Percentiles rank a stretch among this genome's conserved stretches.
These are phyloP conservation scores for Chaetodon trifascialis DNA, from an alignment of 2,113 vertebrate species.

Conservation along the genomic window DNA sequence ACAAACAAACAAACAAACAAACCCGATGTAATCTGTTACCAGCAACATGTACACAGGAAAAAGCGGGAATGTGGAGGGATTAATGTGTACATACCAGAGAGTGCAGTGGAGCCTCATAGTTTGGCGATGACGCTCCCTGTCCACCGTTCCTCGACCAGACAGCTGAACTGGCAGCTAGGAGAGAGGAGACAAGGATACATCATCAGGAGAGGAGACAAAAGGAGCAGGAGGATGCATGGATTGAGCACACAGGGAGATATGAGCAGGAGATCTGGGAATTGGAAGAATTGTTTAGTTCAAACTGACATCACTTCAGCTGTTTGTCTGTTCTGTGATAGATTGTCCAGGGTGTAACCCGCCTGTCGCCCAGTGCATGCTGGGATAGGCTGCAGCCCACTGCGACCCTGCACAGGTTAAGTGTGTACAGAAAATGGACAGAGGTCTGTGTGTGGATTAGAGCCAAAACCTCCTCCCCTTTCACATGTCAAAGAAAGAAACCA, in stretches of 20 bases:
- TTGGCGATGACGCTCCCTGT: constrained; percentile 78
- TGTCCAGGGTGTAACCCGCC: not conserved
- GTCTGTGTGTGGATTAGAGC: constrained; percentile 27
- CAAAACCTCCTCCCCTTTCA: constrained; percentile 39
- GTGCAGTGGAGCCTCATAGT: constrained; percentile 80
- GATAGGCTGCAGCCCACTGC: not conserved
- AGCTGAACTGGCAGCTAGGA: constrained; percentile 77
- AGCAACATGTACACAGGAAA: too few relatives aligned
- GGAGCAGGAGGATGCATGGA: not conserved
- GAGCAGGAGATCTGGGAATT: not conserved
- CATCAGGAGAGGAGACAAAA: not conserved
- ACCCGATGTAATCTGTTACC: too few relatives aligned
- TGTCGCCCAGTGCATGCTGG: constrained; percentile 23
- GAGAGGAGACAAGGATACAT: constrained; percentile 38
- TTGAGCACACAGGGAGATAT: not conserved
- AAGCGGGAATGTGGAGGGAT: too few relatives aligned
- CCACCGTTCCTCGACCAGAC: constrained; percentile 80
- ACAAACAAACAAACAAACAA: too few relatives aligned
- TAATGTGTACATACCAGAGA: constrained; percentile 70
- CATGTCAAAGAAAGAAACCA: constrained; percentile 22
- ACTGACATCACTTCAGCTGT: constrained; percentile 1
- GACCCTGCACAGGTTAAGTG: constrained; percentile 19
- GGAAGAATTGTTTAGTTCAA: not conserved
- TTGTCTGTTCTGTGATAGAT: not conserved
- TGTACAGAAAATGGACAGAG: not conserved